Percentiles rank a stretch among this genome's conserved stretches.
Conservation (phyloP, 2,113 vertebrate genomes). For the Lasiurus borealis region DNA sequence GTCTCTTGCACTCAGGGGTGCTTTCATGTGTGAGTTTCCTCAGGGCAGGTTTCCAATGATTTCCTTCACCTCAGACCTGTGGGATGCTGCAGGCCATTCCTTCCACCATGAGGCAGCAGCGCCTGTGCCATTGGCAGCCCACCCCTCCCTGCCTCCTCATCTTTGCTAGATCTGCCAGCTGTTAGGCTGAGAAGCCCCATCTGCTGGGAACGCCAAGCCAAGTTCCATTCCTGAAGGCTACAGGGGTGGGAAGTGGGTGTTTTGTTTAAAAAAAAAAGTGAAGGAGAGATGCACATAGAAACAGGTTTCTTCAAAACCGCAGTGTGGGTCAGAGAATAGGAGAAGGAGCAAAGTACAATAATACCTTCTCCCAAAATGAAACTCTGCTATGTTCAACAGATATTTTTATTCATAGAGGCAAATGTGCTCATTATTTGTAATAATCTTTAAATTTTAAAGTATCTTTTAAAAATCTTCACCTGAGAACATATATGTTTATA, state of each 20-base stretch:
- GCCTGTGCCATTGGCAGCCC: not conserved
- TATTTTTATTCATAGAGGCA: slow-evolving; percentile 28
- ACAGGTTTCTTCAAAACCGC: not conserved
- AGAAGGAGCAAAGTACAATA: not conserved
- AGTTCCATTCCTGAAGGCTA: not conserved
- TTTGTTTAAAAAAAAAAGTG: not conserved
- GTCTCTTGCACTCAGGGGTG: not conserved
- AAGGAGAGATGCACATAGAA: not conserved
- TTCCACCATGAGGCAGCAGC: not conserved
- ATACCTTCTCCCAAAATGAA: not conserved
- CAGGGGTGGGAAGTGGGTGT: not conserved
- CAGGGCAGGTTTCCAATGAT: not conserved
- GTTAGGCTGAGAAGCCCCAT: not conserved
- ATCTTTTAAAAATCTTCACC: too few species aligned
- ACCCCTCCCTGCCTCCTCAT: fast-evolving
- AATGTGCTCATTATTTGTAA: slow-evolving; percentile 7
- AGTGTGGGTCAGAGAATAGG: not conserved
- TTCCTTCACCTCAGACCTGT: not conserved
- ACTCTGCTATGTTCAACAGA: not conserved
- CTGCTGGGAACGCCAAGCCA: not conserved
- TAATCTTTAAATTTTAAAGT: not conserved
- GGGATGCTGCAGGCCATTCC: not conserved
- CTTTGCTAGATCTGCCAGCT: not conserved
- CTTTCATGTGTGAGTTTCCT: not conserved
- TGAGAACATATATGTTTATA: too few species aligned